Base-by-base conservation (phyloP, 2,888 invertebrate genomes). In the Hemicrepidius hirtus region DNA sequence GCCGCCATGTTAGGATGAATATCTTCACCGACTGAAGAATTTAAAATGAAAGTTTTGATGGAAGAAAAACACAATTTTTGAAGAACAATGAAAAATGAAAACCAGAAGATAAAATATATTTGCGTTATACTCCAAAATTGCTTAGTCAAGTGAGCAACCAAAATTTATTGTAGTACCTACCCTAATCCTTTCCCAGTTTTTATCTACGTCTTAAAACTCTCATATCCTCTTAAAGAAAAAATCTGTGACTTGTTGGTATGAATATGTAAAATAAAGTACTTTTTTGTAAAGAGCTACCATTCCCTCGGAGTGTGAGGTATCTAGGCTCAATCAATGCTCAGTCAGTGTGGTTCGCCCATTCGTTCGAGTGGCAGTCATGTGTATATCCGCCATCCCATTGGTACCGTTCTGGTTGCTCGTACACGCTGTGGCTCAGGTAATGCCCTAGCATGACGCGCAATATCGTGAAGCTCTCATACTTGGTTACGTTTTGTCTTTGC, bases 401-500 rank as follows among this genome's bases (percentile, higher is more conserved):
- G 82, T 82, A 80, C 82, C 81, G 80, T 83, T 81, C 81, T 82
- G 81, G 83, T 84, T 82, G 81, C 83, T 83, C 83, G 78, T 82
- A 79, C 80, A 81, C 82, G 78, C 77, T 73, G 82, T 84, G 84
- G 83, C 83, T 83, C 84, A 84, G 84, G 84, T 84, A 84, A 84
- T 84, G 83, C 83, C 83, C 82, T 83, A 84, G 84, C 84, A 84
- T 84, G 84, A 83, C 83, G 84, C 83, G 84, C 82, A 83, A 77
- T 82, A 78, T 80, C 81, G 79, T 80, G 79, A 78, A 69, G 67
- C 75, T 75, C 75, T 74, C 75, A 67, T 70, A 75, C 74, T 79
- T 83, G 76, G 81, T 82, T 84, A 83, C 83, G 83, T 83, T 83
- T 84, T 82, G 82, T 80, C 76, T 78, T 66, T 44, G 7, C 37